These are phyloP conservation scores for Hepsetus odoe DNA, from an alignment of 2,113 vertebrate species.

Conservation along the genomic window DNA sequence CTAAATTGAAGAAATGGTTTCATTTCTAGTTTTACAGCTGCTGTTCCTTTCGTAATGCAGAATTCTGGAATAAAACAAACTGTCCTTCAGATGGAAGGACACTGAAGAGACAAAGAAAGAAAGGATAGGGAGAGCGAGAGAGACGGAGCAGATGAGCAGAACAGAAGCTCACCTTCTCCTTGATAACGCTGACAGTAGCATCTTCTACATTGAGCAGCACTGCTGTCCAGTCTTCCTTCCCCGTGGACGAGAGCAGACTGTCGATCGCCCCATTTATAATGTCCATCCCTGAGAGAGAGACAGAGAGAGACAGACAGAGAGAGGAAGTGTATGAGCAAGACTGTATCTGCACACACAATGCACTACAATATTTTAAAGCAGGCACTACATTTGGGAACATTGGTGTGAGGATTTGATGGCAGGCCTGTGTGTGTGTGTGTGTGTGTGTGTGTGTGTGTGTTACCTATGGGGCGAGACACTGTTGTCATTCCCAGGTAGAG, in stretches of 20 bases:
- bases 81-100: not conserved
- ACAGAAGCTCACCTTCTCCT: conserved; percentile 84
- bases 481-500: conserved; percentile 90
- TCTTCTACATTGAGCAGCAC: conserved; percentile 95
- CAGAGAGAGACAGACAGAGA: not conserved
- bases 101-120: not conserved
- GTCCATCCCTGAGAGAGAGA: conserved; percentile 86
- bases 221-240: conserved; percentile 89
- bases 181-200: conserved; percentile 93
- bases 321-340: not conserved
- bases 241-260: conserved; percentile 82
- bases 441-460: conserved; percentile 41
- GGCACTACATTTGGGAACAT: not conserved
- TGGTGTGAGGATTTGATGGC: not conserved
- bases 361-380: not conserved
- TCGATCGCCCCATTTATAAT: conserved; percentile 94
- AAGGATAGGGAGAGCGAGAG: not conserved
- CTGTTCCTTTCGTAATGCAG: not conserved
- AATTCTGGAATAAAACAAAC: not conserved
- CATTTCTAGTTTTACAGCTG: too few species aligned
- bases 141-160: not conserved
- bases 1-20: too few species aligned
- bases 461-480: conserved; percentile 92
- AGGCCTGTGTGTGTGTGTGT: not conserved
- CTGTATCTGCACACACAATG: too few species aligned